Conservation (phyloP, 2,113 vertebrate species). For the Pollimyrus isidori region DNA sequence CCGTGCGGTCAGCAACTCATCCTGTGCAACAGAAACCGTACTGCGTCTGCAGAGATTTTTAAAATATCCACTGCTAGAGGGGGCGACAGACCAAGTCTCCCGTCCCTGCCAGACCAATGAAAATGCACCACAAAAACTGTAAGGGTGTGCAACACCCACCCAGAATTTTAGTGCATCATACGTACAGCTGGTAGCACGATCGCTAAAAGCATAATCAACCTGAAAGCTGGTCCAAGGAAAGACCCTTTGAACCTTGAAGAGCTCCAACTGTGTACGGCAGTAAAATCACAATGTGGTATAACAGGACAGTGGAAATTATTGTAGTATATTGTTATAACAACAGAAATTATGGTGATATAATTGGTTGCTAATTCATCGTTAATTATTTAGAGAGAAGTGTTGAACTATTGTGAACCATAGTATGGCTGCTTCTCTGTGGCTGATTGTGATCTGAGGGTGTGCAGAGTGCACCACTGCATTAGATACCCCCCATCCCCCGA, state of each 20-base stretch:
- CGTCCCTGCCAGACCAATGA: not conserved
- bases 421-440: not conserved
- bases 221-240: not conserved
- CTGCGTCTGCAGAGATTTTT: not conserved
- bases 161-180: not conserved
- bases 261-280: not conserved
- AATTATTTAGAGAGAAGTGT: not conserved
- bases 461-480: not conserved
- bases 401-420: not conserved
- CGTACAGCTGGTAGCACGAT: not conserved
- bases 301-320: not conserved
- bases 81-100: not conserved
- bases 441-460: not conserved
- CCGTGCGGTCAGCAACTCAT: not conserved
- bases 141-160: not conserved
- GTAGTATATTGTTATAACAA: not conserved
- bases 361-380: not conserved
- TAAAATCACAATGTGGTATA: not conserved
- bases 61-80: not conserved
- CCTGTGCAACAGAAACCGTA: not conserved
- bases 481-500: not conserved
- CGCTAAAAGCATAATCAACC: not conserved
- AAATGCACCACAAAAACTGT: not conserved
- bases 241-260: not conserved
- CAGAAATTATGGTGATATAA: not conserved